Evolutionary conservation across 2,113 vertebrate species (phyloP).

Genomic region (Scophthalmus maximus): DNA sequence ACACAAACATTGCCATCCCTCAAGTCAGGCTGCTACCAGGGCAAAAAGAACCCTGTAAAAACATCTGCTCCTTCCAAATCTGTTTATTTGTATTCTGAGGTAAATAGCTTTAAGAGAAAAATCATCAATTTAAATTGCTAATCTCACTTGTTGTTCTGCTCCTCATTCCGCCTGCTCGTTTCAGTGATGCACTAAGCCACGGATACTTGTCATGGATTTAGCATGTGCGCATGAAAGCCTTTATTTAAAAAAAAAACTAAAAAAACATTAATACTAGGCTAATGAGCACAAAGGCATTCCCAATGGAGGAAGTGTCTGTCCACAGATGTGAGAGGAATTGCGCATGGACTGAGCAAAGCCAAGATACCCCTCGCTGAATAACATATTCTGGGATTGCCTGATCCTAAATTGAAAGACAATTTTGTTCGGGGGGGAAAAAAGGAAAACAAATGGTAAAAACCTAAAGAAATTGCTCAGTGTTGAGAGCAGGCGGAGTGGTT

Average conservation of each 20-base stretch:
- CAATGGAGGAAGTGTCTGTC: not conserved
- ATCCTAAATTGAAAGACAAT: no score
- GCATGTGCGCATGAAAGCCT: not conserved
- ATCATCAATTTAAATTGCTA: not conserved
- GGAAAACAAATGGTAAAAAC: not conserved
- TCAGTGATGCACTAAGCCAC: constrained; percentile 33
- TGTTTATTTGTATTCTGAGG: not conserved
- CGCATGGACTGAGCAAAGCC: constrained; percentile 1
- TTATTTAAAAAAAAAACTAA: no score
- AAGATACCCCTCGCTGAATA: not conserved
- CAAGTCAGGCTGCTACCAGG: no score
- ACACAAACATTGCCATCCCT: not conserved
- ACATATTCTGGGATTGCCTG: not conserved
- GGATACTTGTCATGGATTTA: constrained; percentile 40
- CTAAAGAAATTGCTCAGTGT: constrained; percentile 2
- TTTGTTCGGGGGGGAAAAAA: no score
- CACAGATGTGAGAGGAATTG: not conserved
- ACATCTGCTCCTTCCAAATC: no score
- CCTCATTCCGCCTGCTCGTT: not conserved
- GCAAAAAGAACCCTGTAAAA: no score
- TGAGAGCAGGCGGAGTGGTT: constrained; percentile 29
- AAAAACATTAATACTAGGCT: constrained; percentile 11
- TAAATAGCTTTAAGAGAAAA: not conserved
- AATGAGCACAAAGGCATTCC: constrained; percentile 25
- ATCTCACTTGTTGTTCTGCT: constrained; percentile 23